Evolutionary conservation across 2,113 vertebrate species (phyloP).

Genomic region (Gnathonemus longibarbis): DNA sequence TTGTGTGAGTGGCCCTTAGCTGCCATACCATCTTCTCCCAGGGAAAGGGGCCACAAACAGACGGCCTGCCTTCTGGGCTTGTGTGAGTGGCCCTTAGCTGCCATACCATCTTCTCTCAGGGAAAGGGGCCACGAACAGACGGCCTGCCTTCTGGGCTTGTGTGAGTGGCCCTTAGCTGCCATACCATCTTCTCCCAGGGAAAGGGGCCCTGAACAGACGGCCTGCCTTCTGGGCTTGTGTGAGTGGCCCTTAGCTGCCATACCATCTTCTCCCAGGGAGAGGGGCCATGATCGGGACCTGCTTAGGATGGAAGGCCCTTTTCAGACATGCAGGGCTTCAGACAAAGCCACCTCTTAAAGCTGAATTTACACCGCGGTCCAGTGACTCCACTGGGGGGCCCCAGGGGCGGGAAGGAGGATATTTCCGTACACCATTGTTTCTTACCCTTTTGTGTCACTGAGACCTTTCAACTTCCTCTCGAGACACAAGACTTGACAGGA

Average conservation of each 20-base stretch:
- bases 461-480: constrained; percentile 10
- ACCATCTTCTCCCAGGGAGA: neutral
- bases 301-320: neutral
- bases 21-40: no score
- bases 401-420: constrained; percentile 11
- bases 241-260: neutral
- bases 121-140: neutral
- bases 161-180: neutral
- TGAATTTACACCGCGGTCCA: constrained; percentile 12
- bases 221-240: neutral
- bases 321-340: neutral
- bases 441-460: constrained; percentile 17
- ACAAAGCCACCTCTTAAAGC: constrained; percentile 16
- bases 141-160: neutral
- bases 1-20: no score
- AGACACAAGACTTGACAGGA: constrained; percentile 4
- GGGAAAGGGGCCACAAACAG: neutral
- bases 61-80: neutral
- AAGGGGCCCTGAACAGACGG: neutral
- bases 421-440: constrained; percentile 5
- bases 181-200: no score
- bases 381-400: neutral
- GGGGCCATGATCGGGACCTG: neutral
- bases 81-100: neutral
- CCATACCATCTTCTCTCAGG: neutral